Conservation (phyloP, 2,113 vertebrate genomes). For the Mirza zaza region DNA sequence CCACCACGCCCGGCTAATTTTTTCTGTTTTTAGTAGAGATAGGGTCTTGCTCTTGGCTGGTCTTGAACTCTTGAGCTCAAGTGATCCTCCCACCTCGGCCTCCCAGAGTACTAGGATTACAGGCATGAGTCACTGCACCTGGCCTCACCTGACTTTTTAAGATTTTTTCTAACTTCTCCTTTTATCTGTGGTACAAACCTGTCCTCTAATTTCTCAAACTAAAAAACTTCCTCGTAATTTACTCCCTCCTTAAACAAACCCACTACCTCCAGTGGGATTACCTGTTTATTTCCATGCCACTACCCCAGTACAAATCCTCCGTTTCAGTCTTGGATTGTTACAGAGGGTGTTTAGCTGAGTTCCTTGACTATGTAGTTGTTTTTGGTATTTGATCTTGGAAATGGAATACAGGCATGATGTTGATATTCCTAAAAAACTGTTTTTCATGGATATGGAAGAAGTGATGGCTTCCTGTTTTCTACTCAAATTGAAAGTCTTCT, state of each 20-base stretch:
- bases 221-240: background rate
- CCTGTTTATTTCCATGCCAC: background rate
- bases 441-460: background rate
- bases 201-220: background rate
- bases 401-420: background rate
- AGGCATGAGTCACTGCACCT: too few species aligned
- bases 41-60: background rate
- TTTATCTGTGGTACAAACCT: background rate
- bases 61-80: background rate
- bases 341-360: slow-evolving; percentile 20
- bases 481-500: background rate
- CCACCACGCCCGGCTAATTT: too few species aligned
- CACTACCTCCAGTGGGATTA: background rate
- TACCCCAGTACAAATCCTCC: background rate
- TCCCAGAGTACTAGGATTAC: too few species aligned
- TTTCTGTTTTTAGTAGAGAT: too few species aligned
- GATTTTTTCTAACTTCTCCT: background rate
- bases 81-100: too few species aligned
- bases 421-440: background rate
- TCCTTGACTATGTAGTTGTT: background rate
- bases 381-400: background rate
- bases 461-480: background rate
- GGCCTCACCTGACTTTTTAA: background rate
- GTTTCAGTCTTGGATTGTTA: background rate
- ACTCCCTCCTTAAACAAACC: background rate